Evolutionary conservation across 2,888 invertebrate species (phyloP).

Genomic region (Pelosia muscerda): DNA sequence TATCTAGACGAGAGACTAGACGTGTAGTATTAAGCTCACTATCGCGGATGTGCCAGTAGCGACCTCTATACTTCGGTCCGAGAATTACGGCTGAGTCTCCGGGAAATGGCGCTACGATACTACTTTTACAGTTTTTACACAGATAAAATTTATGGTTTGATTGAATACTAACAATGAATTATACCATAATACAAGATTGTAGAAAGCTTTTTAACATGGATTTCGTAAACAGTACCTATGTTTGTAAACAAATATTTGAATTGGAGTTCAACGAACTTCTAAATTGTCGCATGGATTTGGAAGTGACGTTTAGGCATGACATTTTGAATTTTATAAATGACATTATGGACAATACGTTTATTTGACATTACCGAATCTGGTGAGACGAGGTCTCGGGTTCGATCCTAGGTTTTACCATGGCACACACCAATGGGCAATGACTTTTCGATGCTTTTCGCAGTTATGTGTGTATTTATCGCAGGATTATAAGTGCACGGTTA

Average conservation of each 20-base stretch:
- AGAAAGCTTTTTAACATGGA: too few relatives aligned
- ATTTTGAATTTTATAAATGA: too few relatives aligned
- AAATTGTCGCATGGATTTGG: not conserved
- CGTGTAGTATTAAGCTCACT: slow-evolving; percentile 31
- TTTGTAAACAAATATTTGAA: not conserved
- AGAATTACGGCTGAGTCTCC: slow-evolving; percentile 33
- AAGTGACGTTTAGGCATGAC: not conserved
- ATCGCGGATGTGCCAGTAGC: slow-evolving; percentile 44
- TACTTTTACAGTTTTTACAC: slow-evolving; percentile 26
- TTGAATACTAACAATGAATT: slow-evolving; percentile 8
- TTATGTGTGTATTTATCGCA: too few relatives aligned
- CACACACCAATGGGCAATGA: too few relatives aligned
- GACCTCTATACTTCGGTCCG: slow-evolving; percentile 26
- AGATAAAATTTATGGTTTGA: slow-evolving; percentile 11
- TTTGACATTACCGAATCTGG: too few relatives aligned
- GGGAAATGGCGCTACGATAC: slow-evolving; percentile 23
- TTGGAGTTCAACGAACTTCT: not conserved
- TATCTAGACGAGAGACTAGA: slow-evolving; percentile 19
- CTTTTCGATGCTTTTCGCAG: too few relatives aligned
- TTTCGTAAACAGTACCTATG: not conserved
- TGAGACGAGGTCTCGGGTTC: too few relatives aligned
- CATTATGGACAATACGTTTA: too few relatives aligned
- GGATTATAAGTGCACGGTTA: too few relatives aligned
- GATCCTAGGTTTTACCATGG: too few relatives aligned
- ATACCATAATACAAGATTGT: not conserved